phyloP scores from a whole-genome alignment of 2,113 vertebrate genomes.

The Prunella himalayana region DNA sequence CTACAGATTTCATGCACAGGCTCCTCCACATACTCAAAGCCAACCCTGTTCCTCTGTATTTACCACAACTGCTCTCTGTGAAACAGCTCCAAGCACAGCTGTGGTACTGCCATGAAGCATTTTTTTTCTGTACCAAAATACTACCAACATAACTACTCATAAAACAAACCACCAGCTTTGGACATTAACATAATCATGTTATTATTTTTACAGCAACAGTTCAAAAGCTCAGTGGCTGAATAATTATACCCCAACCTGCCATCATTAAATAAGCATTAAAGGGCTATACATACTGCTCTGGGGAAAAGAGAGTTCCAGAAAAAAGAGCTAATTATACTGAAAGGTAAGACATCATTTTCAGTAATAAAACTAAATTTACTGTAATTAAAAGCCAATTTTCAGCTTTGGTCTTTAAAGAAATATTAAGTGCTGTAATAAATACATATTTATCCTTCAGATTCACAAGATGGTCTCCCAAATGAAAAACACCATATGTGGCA shows the following conservation, averaged over 20 bases:
- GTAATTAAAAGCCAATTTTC: constrained; percentile 16
- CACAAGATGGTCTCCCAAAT: not conserved
- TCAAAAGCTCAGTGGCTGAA: constrained; percentile 2
- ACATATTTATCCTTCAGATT: not conserved
- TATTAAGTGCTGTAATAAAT: not conserved
- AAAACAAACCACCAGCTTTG: not conserved
- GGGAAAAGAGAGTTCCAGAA: not conserved
- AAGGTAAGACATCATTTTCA: not conserved
- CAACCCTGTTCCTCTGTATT: not conserved
- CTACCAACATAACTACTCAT: not conserved
- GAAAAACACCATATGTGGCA: not conserved
- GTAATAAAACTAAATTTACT: not conserved
- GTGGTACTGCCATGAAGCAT: not conserved
- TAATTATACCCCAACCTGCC: not conserved
- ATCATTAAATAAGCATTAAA: constrained; percentile 22
- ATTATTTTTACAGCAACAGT: constrained; percentile 10
- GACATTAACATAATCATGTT: not conserved
- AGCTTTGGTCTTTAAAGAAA: not conserved
- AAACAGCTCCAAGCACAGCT: not conserved
- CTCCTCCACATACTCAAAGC: not conserved
- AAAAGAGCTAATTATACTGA: not conserved
- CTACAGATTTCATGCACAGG: not conserved
- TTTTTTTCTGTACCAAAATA: not conserved
- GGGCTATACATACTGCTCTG: not conserved
- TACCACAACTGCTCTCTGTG: not conserved